Base-by-base conservation (phyloP, 2,888 invertebrate genomes). In the Lepidochitona cinerea region DNA sequence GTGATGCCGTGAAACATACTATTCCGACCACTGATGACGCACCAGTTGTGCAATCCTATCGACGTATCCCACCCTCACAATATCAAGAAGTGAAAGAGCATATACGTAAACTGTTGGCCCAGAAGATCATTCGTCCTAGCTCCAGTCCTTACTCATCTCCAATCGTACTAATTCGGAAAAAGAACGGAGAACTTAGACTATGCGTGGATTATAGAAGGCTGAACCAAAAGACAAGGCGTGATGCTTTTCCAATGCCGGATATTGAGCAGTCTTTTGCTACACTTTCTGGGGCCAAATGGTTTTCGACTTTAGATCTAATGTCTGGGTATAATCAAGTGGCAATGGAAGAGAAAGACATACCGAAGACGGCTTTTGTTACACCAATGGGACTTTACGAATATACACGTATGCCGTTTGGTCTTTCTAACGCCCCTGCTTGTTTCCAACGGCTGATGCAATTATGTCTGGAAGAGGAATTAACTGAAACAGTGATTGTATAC, bases 141-240 rank as follows among this genome's bases (percentile, higher is more conserved):
- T 54, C 37, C n/a, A 73, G 75, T 41, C 75, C 79, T 12, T 81
- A 74, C 53, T 74, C 78, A 4, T 76, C 78, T 14, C 79, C 80
- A 6, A 73, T 81, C 3, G 78, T 78, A 14, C 12, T 79, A 5
- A 75, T 79, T 0, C 1, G 68, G 14, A 81, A 81, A 69, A 79
- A 76, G 53, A 78, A 79, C 36, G 78, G 74, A 14, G 41, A 59
- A 12, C 29, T 72, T 12, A 64, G 78, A 29, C 41, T 79, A 23
- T 76, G 76, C 29, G 73, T 76, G 1, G 78, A 78, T 52, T 78
- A 75, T 37, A 23, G 78, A 29, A 66, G 69, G 37, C 54, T 78
- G 12, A 81, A 81, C 59, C 36, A 67, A 9, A 79, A 76, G 35
- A 78, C 77, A 0, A 36, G 71, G 9, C 54, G 65, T 59, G 81